Evolutionary conservation across 1,140 invertebrate genomes (phyloP), one percentile per base, ranked within the genome.

Genomic region (Zelostemma sp.): DNA sequence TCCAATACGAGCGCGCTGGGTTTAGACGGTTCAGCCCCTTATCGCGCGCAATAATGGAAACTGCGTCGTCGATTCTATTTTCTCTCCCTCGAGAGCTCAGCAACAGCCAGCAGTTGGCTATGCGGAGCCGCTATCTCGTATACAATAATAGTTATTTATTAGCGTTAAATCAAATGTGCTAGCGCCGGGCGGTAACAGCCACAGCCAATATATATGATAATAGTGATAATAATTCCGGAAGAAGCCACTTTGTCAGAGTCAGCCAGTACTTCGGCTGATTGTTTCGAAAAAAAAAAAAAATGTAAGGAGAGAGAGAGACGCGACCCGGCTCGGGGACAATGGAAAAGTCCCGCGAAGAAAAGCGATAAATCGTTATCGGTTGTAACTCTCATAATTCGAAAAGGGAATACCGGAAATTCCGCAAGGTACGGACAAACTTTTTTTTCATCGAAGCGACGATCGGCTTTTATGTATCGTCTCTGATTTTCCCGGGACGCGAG

Each of bases 131-230:
- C 59, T 67, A 72, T 75, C 70, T 73, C 70, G 65, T 71, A 68
- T 73, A 81, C 79, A 85, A 83, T 83, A 83, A 85, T 85, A 78
- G 79, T 84, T 83, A 84, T 85, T 82, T 84, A 83, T 84, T 84
- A 83, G 83, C 77, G 78, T 77, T 85, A 84, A 85, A 84, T 85
- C 83, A 85, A 83, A 84, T 84, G 75, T 77, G 81, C 80, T 81
- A 80, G 72, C 76, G 60, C 70, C 61, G 62, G 48, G 72, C 57
- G 66, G 62, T 68, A 55, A 63, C 50, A 62, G 73, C 66, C 70
- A 35, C 40, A 67, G 60, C 75, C 78, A 85, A 85, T 83, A 82
- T 83, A 83, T 82, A 85, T 85, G 83, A 83, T 85, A 85, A 85
- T 84, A 63, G 72, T 76, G 77, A 83, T 83, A 83, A 82, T 85